These are phyloP conservation scores for Meandrina meandrites DNA, from an alignment of 92 coral and sea anemone species.

Conservation along the genomic window DNA sequence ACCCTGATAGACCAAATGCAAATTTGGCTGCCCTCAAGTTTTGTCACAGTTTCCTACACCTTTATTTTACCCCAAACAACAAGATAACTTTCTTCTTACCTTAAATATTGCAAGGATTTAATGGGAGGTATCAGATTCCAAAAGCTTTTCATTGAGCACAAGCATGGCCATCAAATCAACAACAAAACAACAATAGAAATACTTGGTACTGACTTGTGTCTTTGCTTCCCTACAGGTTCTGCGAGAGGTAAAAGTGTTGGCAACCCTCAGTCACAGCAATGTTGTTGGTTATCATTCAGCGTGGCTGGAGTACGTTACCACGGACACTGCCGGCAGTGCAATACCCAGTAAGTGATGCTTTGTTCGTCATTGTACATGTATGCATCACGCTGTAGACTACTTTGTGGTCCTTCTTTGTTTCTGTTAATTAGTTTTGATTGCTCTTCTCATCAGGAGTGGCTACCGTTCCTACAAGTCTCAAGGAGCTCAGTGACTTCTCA, in stretches of 20 bases:
- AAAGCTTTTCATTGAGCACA: not conserved
- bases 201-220: not conserved
- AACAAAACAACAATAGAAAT: no score
- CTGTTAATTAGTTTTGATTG: not conserved
- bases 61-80: no score
- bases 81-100: no score
- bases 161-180: not conserved
- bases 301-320: slow-evolving; percentile 94
- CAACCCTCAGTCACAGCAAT: slow-evolving; percentile 83
- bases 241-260: slow-evolving; percentile 98
- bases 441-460: slow-evolving; percentile 66
- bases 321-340: slow-evolving; percentile 65
- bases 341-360: slow-evolving; percentile 67
- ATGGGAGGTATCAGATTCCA: not conserved
- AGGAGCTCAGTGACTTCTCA: slow-evolving; percentile 76
- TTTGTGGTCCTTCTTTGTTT: no score
- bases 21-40: no score
- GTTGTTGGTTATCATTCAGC: slow-evolving; percentile 99
- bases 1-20: no score
- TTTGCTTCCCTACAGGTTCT: slow-evolving; percentile 62
- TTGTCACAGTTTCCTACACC: no score
- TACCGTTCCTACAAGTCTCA: slow-evolving; percentile 87
- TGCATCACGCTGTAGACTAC: no score
- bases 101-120: no score
- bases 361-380: no score